Evolutionary conservation across 2,797 vertebrate genomes (phyloP).

Genomic region (Diglossa cyanea): DNA sequence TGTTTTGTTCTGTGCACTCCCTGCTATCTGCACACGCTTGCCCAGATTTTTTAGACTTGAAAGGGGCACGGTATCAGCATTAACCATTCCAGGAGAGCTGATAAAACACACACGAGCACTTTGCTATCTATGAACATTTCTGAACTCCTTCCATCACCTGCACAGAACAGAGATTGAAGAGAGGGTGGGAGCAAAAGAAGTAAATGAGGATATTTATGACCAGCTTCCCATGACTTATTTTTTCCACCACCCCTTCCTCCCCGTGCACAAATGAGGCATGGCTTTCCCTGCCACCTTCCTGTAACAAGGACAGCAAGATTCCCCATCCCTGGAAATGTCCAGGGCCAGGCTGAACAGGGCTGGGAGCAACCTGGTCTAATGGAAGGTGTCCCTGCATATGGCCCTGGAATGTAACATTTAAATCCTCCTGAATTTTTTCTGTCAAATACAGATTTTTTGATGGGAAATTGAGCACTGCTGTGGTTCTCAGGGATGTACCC

Average conservation of each 20-base stretch:
- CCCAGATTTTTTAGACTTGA: conserved; percentile 54
- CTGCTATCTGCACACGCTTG: conserved; percentile 55
- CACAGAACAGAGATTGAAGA: not conserved
- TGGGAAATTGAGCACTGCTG: not conserved
- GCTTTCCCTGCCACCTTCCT: not conserved
- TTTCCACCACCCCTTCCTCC: not conserved
- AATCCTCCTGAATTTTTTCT: not conserved
- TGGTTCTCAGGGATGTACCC: not conserved
- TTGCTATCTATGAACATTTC: conserved; percentile 14
- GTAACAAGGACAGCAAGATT: not conserved
- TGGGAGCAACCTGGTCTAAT: not conserved
- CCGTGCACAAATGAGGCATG: accelerated
- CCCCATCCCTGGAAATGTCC: not conserved
- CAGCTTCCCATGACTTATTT: not conserved
- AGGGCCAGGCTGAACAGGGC: not conserved
- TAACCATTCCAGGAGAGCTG: conserved; percentile 4
- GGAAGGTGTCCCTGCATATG: not conserved
- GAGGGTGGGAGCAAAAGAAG: not conserved
- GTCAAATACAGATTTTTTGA: not conserved
- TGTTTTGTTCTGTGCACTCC: conserved; percentile 36
- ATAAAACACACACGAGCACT: not conserved
- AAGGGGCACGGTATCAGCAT: conserved; percentile 32
- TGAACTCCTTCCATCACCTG: conserved; percentile 52
- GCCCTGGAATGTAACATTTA: not conserved
- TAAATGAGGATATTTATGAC: not conserved